Conservation (phyloP, 2,888 invertebrate species). For the Aphidius colemani region DNA sequence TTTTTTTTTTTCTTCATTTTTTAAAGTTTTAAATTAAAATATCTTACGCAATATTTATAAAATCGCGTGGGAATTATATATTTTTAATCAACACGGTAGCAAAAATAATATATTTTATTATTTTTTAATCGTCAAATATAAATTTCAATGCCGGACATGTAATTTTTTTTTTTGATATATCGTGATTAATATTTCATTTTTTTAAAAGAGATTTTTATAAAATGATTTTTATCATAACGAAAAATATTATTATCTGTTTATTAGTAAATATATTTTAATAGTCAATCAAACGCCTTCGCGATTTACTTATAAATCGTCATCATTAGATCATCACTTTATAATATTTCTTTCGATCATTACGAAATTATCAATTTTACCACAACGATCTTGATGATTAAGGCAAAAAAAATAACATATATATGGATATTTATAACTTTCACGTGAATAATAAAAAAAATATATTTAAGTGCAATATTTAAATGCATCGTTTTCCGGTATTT, state of each 20-base stretch:
- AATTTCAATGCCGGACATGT: slow-evolving; percentile 7
- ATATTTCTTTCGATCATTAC: slow-evolving; percentile 9
- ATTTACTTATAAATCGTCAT: slow-evolving; percentile 10
- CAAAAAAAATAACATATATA: slow-evolving; percentile 1
- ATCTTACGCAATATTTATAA: background rate
- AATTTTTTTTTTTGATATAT: slow-evolving; percentile 15
- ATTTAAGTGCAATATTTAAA: slow-evolving; percentile 1
- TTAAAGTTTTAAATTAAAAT: slow-evolving; percentile 1
- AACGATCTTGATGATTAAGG: slow-evolving; percentile 23
- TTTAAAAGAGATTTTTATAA: background rate
- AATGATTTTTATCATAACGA: slow-evolving; percentile 24
- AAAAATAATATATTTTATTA: background rate
- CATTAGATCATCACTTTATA: slow-evolving; percentile 30
- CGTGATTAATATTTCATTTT: background rate
- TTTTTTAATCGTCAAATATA: background rate
- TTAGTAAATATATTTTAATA: slow-evolving; percentile 1
- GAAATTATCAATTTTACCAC: slow-evolving; percentile 17
- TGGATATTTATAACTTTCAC: slow-evolving; percentile 27
- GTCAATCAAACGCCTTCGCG: background rate
- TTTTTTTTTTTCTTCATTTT: background rate
- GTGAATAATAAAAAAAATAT: slow-evolving; percentile 8
- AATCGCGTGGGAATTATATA: slow-evolving; percentile 9
- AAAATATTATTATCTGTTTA: slow-evolving; percentile 13
- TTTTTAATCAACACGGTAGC: slow-evolving; percentile 5
- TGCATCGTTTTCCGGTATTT: slow-evolving; percentile 3